Evolutionary conservation across 1,140 invertebrate species (phyloP).

Genomic region (Steinernema feltiae): DNA sequence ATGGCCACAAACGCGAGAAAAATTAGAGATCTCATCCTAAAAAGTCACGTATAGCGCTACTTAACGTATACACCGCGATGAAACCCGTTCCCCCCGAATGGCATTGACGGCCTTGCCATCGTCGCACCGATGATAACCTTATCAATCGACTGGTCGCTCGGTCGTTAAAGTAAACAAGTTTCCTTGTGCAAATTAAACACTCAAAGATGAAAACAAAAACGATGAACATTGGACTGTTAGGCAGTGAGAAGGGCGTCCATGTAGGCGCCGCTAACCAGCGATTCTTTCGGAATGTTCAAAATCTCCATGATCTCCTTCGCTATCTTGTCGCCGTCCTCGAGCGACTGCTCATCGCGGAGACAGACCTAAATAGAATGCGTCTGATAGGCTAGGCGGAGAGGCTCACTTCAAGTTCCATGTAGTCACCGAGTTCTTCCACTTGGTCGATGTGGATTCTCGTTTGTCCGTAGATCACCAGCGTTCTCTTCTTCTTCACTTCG

Average conservation of each 20-base stretch:
- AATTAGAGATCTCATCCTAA: not conserved
- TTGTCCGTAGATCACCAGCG: conserved; percentile 72
- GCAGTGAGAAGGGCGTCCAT: conserved; percentile 64
- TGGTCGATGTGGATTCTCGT: conserved; percentile 81
- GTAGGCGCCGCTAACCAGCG: conserved; percentile 72
- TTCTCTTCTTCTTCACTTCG: conserved; percentile 69
- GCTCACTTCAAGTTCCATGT: conserved; percentile 79
- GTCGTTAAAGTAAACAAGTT: not conserved
- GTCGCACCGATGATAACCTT: not conserved
- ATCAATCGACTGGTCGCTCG: not conserved
- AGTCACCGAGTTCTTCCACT: conserved; percentile 74
- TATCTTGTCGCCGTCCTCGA: conserved; percentile 69
- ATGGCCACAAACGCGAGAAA: not conserved
- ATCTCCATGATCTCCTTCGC: conserved; percentile 68
- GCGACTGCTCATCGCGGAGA: conserved; percentile 66
- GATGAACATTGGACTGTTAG: not conserved
- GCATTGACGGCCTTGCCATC: not conserved
- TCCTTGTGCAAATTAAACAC: not conserved
- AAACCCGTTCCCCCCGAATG: not conserved
- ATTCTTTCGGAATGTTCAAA: conserved; percentile 67
- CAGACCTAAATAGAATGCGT: conserved; percentile 62
- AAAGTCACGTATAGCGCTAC: no score
- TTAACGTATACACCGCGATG: no score
- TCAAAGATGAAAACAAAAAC: not conserved
- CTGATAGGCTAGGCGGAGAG: conserved; percentile 21